Percentiles rank a stretch among this genome's conserved stretches.
phyloP scores from a whole-genome alignment of 2,888 invertebrate genomes.

The Phortica okadai region DNA sequence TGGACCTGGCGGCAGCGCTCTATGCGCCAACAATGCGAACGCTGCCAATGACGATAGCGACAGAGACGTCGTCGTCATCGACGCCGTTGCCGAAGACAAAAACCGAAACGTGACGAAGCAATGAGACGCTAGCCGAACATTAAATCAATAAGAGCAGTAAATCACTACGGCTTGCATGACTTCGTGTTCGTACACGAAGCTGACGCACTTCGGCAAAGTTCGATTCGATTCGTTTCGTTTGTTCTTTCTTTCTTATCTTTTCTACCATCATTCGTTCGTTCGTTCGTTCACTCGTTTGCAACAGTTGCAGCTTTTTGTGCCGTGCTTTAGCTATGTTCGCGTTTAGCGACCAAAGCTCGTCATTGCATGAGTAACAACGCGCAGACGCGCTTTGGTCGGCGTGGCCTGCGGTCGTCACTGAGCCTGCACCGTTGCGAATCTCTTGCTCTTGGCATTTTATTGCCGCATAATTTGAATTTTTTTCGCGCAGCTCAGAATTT shows the following conservation, averaged over 20 bases:
- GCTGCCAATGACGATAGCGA: background rate
- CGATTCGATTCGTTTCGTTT: background rate
- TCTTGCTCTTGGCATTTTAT: background rate
- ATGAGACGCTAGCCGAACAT: background rate
- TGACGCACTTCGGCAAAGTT: background rate
- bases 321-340: background rate
- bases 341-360: conserved; percentile 8
- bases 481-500: conserved; percentile 13
- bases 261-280: background rate
- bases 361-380: background rate
- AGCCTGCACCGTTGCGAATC: background rate
- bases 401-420: background rate
- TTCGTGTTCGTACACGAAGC: background rate
- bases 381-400: conserved; percentile 14
- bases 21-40: background rate
- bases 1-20: background rate
- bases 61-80: background rate
- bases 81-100: background rate
- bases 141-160: too few species aligned
- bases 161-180: background rate
- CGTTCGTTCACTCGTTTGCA: background rate
- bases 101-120: conserved; percentile 5
- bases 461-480: conserved; percentile 12
- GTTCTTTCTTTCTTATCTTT: background rate
- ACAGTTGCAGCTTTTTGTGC: conserved; percentile 2